Base-by-base conservation (phyloP, 2,113 vertebrate species). In the Ranitomeya imitator region DNA sequence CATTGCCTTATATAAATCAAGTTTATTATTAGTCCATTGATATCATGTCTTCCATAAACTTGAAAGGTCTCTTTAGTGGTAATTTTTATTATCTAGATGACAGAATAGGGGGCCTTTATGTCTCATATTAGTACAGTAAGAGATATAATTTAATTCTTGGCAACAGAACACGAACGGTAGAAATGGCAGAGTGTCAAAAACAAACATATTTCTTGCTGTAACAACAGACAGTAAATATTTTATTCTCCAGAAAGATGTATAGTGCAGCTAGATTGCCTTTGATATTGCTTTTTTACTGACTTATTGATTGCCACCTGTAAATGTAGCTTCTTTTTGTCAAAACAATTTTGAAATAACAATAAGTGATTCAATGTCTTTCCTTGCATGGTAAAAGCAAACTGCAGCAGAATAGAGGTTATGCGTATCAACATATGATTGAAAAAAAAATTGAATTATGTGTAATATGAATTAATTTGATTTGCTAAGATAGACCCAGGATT, bases 181-280 rank as follows among this genome's bases (percentile, higher is more conserved):
- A 21, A 83, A 83, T 83, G 61, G 37, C 31, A 67, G 19, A 60
- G 23, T 67, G 31, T 65, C 31, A 83, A 83, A 83, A 83, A 65
- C 80, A 61, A 83, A 83, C 79, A 81, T 37, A 21, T 37, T 83
- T 83, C 60, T 83, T 83, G 80, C 60, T 83, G 61, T 23, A 83
- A n/a, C 60, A 83, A 83, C 18, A 67, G 19, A 16, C 59, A 65
- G 60, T 83, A 83, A 83, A 83, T 83, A 83, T 83, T 83, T 67
- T 31, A 83, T 65, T 83, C 60, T 31, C 61, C 60, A 51, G 80
- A 5, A 65, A 83, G 80, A 83, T 83, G 19, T 51, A 83, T 83
- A 14, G 80, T 60, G 60, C 37, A 52, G 18, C 37, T 65, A 16
- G 37, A 83, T 83, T 57, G 60, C 80, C 37, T 51, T 67, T 65